Evolutionary conservation across 2,888 invertebrate species (phyloP), one percentile per base, ranked within the genome.

Genomic region (Uropetala carovei): DNA sequence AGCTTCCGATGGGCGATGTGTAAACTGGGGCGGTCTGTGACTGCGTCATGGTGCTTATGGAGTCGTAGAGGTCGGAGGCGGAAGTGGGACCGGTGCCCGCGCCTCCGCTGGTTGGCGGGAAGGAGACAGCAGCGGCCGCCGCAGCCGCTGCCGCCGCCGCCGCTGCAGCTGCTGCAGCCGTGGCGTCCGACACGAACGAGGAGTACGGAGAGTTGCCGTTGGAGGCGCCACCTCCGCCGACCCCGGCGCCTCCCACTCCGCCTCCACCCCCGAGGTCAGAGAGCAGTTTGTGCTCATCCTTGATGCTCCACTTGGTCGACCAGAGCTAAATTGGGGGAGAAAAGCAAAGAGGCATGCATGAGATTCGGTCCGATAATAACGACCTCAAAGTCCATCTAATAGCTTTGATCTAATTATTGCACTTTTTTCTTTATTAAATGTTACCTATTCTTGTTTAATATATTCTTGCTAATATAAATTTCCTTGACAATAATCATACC

Each of bases 301-400:
- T 98, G 94, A 98, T 97, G 95, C 97, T 98, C 98, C 98, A 98
- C 96, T 98, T 98, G 93, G 97, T 97, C 93, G 98, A 97, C 96
- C 98, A 98, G 93, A 97, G 96, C 97, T 97, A 96, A 43, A 43
- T 5, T 1, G 43, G 43, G 5, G 43, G 43, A 43, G 43, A 43
- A 43, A 1, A 43, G 43, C 43, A 43, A n/a, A n/a, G 43, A 43
- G 43, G 1, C 43, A 43, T 43, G 43, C 43, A 43, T 43, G 43
- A 43, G 43, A 43, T 43, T 43, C 5, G 43, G 43, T 43, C 43
- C 43, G 43, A 43, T 3, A 5, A 43, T 43, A 43, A 43, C 43
- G 43, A 43, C 43, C 43, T 43, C n/a, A n/a, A 5, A 3, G 43
- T 43, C 43, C 43, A 43, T 43, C 1, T 43, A 3, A 43, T 43